A percentile compares a stretch with the other conserved stretches of the same genome.
Conservation (phyloP, 2,113 vertebrate species). For the Procavia capensis region DNA sequence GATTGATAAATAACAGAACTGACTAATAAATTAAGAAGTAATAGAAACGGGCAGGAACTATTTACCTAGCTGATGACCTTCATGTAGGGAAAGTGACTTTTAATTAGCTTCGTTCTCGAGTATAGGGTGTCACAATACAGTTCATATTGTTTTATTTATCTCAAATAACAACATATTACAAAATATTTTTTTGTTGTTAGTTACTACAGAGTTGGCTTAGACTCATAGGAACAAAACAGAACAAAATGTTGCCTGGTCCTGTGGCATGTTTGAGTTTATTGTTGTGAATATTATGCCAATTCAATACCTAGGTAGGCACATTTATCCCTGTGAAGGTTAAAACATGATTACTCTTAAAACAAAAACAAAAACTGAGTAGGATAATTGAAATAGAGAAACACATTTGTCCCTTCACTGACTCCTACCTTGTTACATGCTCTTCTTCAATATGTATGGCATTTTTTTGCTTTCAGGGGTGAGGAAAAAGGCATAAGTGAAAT, state of each 20-base stretch:
- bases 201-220: too few relatives aligned
- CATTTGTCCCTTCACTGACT: background rate
- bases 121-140: background rate
- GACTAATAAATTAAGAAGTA: background rate
- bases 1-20: background rate
- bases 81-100: background rate
- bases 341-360: background rate
- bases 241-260: too few relatives aligned
- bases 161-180: background rate
- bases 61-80: background rate
- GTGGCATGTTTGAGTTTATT: background rate
- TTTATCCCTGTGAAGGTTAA: background rate
- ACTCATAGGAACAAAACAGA: too few relatives aligned
- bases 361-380: background rate
- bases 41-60: background rate
- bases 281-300: background rate
- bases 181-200: background rate
- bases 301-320: background rate
- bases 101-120: background rate
- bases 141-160: background rate
- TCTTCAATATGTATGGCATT: background rate
- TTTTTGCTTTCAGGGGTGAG: background rate
- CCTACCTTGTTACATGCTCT: background rate
- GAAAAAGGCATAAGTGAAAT: background rate
- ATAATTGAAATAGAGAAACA: background rate